Conservation (phyloP, 1,140 invertebrate species). For the Dreissena polymorpha region DNA sequence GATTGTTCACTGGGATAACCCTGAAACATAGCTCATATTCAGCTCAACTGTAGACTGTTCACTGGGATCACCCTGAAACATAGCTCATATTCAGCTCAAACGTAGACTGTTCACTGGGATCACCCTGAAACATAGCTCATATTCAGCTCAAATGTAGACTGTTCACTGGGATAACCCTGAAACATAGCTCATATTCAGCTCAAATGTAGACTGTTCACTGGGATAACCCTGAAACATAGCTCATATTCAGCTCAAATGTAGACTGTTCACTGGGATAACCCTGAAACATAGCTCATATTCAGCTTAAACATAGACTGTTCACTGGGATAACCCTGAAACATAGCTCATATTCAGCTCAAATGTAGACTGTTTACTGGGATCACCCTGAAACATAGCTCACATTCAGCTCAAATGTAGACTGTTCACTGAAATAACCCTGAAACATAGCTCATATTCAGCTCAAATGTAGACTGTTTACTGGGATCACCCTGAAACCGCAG, state of each 20-base stretch:
- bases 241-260: conserved; percentile 88
- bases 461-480: conserved; percentile 71
- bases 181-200: conserved; percentile 92
- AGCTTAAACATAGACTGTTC: conserved; percentile 81
- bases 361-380: conserved; percentile 14
- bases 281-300: conserved; percentile 93
- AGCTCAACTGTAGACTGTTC: conserved; percentile 81
- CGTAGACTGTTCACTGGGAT: conserved; percentile 12
- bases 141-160: conserved; percentile 85
- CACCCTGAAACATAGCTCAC: conserved; percentile 89
- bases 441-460: conserved; percentile 92
- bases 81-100: conserved; percentile 91
- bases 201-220: conserved; percentile 71
- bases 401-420: conserved; percentile 85
- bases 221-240: conserved; percentile 86
- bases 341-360: conserved; percentile 91
- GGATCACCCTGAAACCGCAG: neutral
- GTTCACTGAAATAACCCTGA: neutral
- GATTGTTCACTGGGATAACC: conserved; percentile 16
- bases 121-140: conserved; percentile 89
- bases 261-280: conserved; percentile 16
- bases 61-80: conserved; percentile 76
- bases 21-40: conserved; percentile 93
- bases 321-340: conserved; percentile 76
- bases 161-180: neutral